Evolutionary conservation across 2,888 invertebrate genomes (phyloP), one percentile per base, ranked within the genome.

Genomic region (Caenorhabditis virilis): DNA sequence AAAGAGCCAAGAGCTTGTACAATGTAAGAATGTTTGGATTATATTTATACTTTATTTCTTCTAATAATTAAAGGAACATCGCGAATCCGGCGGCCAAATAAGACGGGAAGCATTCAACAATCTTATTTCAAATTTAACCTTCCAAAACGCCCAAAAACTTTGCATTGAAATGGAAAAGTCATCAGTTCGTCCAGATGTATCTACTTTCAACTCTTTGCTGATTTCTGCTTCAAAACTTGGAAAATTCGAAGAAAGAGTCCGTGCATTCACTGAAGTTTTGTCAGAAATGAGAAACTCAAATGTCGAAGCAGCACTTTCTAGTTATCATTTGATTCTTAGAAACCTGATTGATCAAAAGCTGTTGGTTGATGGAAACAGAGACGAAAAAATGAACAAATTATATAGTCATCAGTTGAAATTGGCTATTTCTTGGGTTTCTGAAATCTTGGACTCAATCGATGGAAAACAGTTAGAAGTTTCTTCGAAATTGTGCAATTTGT

Each of bases 281-380:
- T 72, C 66, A 20, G 77, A 78, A 66, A 76, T 79, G 76, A 59
- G 38, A 11, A 42, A 26, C 5, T 13, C 53, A 3, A 60, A 54
- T 15, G 43, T 71, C 9, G 46, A 64, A 33, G 74, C 77, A 15
- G 62, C 65, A 9, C 60, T 79, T 23, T 51, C 69, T 16, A 65
- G 60, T 1, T 77, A 63, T 47, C 46, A 59, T 23, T 2, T 61
- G 9, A 57, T 74, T 33, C 6, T 70, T 22, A 57, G 58, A n/a
- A 55, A 52, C 5, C 16, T 73, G 0, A 49, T 72, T 26, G 62
- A 64, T 15, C 23, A 42, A 7, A 42, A 42, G 23, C 23, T 42
- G 23, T 42, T 42, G 42, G 22, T n/a, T 7, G n/a, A n/a, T n/a
- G 42, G 23, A 23, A 9, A 18, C 7, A 42, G 23, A 56, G 20